Percentiles rank a stretch among this genome's conserved stretches.
phyloP scores from a whole-genome alignment of 2,888 invertebrate genomes.

The Drosophila limbata region DNA sequence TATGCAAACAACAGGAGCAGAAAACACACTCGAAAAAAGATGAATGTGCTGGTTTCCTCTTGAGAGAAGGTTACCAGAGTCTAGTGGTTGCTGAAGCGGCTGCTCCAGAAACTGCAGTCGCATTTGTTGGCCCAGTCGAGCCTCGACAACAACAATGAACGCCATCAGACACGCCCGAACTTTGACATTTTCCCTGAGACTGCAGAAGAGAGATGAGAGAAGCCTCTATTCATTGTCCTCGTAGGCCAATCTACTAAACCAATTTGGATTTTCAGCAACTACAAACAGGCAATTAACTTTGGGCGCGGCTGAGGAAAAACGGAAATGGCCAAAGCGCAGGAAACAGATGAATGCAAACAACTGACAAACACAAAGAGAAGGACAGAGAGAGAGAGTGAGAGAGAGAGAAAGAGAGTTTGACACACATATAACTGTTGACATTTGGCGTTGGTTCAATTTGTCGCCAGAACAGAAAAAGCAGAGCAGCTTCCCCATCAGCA shows the following conservation, averaged over 20 bases:
- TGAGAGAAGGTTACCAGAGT: slow-evolving; percentile 13
- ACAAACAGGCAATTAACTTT: slow-evolving; percentile 77
- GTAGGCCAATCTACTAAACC: slow-evolving; percentile 65
- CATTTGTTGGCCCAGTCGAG: slow-evolving; percentile 7
- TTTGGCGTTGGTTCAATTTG: slow-evolving; percentile 59
- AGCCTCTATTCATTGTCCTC: slow-evolving; percentile 18
- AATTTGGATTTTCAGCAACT: slow-evolving; percentile 57
- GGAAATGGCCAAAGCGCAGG: slow-evolving; percentile 54
- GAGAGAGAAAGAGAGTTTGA: neutral
- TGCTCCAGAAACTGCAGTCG: slow-evolving; percentile 44
- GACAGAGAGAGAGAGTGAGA: neutral
- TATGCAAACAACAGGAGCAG: slow-evolving; percentile 45
- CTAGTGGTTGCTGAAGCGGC: neutral
- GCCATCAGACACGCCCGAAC: slow-evolving; percentile 59
- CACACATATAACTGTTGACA: slow-evolving; percentile 36
- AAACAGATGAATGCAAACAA: slow-evolving; percentile 53
- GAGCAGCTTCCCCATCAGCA: slow-evolving; percentile 13
- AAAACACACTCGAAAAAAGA: slow-evolving; percentile 17
- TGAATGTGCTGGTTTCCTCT: slow-evolving; percentile 44
- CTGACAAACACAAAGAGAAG: slow-evolving; percentile 15
- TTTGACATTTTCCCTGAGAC: slow-evolving; percentile 55
- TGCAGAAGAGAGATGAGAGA: neutral
- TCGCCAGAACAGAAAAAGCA: slow-evolving; percentile 33
- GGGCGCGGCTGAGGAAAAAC: slow-evolving; percentile 45
- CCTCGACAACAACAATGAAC: slow-evolving; percentile 3